Base-by-base conservation (phyloP, 1,140 invertebrate genomes). In the Tetramorium alpestre region DNA sequence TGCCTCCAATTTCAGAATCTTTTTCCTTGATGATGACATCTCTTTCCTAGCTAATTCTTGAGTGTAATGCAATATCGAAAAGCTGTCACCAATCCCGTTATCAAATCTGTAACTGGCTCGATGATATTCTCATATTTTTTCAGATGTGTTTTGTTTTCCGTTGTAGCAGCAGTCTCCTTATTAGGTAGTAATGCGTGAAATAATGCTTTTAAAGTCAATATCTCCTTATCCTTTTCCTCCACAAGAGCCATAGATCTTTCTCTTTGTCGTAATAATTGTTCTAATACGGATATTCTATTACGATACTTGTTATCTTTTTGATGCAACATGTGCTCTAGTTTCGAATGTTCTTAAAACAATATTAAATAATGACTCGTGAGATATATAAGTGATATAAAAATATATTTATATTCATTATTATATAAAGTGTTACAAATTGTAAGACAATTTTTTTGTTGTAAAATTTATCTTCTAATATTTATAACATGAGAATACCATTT, bases 41-140 rank as follows among this genome's bases (percentile, higher is more conserved):
- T 98, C 97, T 92, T 97, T 97, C 8, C 98, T 94, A 0, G 98
- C 97, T 80, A 98, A 93, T 94, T 98, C 98, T 93, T 98, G 97
- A 65, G 97, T 97, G 93, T 98, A 98, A 95, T 98, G 97, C 25
- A 98, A 92, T 95, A 98, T 97, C 86, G 97, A 97, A 13, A 97
- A 96, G 89, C 96, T 97, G 89, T 95, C 94, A 25, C 44, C 58
- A 95, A 90, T 70, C 92, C 93, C 11, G 92, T 92, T 2, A 95
- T 91, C 62, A 95, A 90, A 88, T 95, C 94, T 0, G 73, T 84
- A 18, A 87, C 86, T 0, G 86, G 87, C 49, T 91, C 88, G 7
- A 87, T 88, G 1, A 54, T 75, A 18, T 33, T 82, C n/a, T 91
- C 87, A 25, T 77, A 77, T 75, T 80, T 91, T 2, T 25, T n/a